Conservation (phyloP, 2,113 vertebrate species). For the Xerus inauris region DNA sequence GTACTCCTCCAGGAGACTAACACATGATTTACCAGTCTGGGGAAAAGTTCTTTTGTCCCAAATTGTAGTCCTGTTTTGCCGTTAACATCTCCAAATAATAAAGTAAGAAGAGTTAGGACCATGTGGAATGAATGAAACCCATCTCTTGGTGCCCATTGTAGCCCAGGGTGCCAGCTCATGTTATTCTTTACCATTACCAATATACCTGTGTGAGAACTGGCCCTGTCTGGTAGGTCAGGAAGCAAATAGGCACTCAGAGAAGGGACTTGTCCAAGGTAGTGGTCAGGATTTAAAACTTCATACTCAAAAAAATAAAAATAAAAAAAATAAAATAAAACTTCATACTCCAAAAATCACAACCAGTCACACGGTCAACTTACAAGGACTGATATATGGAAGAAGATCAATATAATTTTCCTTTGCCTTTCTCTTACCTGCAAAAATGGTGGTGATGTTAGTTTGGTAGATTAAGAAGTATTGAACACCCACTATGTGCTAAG, state of each 20-base stretch:
- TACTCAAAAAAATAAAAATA: neutral
- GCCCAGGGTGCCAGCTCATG: neutral
- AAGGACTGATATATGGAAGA: constrained; percentile 20
- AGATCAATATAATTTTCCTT: constrained; percentile 1
- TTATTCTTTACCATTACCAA: neutral
- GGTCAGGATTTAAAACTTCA: constrained; percentile 34
- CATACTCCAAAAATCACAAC: neutral
- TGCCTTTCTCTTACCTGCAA: constrained; percentile 32
- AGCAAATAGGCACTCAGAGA: constrained; percentile 12
- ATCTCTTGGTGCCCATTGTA: neutral
- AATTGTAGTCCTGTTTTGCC: constrained; percentile 27
- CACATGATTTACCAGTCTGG: neutral
- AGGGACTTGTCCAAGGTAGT: neutral
- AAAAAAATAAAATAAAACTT: too few species aligned
- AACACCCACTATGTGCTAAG: neutral
- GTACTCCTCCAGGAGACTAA: neutral
- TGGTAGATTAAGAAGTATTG: constrained; percentile 41
- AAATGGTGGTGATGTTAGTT: constrained; percentile 1
- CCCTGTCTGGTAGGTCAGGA: neutral
- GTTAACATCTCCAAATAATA: constrained; percentile 11
- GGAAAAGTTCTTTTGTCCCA: neutral
- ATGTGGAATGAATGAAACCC: neutral
- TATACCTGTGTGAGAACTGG: neutral
- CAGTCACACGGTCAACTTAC: neutral
- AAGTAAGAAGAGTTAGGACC: constrained; percentile 11